Evolutionary conservation across 2,888 invertebrate species (phyloP).

Genomic region (Trilocha varians): DNA sequence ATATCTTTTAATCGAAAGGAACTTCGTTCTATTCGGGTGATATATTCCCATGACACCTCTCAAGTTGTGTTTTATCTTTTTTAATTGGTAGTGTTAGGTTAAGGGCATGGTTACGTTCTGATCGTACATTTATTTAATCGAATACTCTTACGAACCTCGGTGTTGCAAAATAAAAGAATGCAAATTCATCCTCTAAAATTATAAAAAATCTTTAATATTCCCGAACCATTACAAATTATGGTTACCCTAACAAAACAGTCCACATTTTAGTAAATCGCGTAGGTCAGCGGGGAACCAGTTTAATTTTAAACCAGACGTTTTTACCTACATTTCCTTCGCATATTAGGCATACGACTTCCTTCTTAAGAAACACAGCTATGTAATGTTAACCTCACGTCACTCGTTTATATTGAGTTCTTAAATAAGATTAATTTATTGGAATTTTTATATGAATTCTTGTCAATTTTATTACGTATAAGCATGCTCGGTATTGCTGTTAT

Average conservation of each 20-base stretch:
- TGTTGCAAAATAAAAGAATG: too few relatives aligned
- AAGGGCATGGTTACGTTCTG: too few relatives aligned
- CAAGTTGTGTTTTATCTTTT: too few relatives aligned
- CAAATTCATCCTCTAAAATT: too few relatives aligned
- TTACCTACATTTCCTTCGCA: not conserved
- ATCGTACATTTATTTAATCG: too few relatives aligned
- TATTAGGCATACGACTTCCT: constrained; percentile 10
- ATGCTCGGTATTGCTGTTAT: not conserved
- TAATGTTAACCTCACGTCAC: not conserved
- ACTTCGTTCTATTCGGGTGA: too few relatives aligned
- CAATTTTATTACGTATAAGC: not conserved
- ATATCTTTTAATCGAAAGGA: too few relatives aligned
- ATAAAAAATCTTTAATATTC: not conserved
- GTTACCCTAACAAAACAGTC: not conserved
- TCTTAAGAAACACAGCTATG: constrained; percentile 1
- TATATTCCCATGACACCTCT: too few relatives aligned
- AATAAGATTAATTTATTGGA: not conserved
- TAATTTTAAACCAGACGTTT: not conserved
- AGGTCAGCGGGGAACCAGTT: not conserved
- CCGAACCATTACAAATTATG: not conserved
- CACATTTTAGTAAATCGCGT: not conserved
- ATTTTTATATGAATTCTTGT: not conserved
- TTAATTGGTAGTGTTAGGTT: too few relatives aligned
- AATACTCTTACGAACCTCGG: too few relatives aligned
- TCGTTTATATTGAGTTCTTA: not conserved